phyloP scores from a whole-genome alignment of 2,113 vertebrate genomes.

The Pungitius pungitius region DNA sequence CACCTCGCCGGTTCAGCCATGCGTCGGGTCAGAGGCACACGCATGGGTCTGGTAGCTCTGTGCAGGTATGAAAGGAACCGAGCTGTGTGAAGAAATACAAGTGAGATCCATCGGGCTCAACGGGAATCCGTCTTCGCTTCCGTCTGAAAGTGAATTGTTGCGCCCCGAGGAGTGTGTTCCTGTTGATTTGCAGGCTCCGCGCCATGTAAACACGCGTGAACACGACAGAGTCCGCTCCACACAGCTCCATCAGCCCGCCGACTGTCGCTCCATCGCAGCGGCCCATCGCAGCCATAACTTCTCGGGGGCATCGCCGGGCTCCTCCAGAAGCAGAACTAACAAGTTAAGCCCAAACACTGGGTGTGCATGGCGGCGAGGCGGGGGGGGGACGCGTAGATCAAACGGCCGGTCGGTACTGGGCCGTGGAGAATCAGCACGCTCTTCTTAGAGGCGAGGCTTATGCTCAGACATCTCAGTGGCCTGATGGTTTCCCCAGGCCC shows the following conservation, averaged over 20 bases:
- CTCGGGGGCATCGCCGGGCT: constrained; percentile 91
- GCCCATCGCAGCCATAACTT: constrained; percentile 90
- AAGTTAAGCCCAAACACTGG: constrained; percentile 96
- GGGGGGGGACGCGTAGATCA: constrained; percentile 89
- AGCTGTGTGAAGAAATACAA: too few species aligned
- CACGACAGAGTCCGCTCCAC: constrained; percentile 17
- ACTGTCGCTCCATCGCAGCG: constrained; percentile 85
- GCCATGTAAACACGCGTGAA: constrained; percentile 20
- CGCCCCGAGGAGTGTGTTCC: not conserved
- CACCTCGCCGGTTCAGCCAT: too few species aligned
- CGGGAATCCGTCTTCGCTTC: too few species aligned
- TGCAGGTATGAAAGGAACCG: too few species aligned
- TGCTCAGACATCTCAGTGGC: constrained; percentile 83
- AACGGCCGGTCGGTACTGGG: constrained; percentile 94
- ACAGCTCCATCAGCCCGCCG: constrained; percentile 39
- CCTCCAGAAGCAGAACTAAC: constrained; percentile 95
- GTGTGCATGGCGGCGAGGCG: constrained; percentile 81
- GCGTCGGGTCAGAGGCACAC: too few species aligned
- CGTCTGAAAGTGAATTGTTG: too few species aligned
- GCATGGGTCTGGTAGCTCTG: too few species aligned
- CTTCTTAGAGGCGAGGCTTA: constrained; percentile 85
- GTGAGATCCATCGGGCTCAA: too few species aligned
- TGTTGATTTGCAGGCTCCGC: not conserved
- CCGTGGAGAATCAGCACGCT: constrained; percentile 91
- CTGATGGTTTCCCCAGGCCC: constrained; percentile 68